phyloP scores from a whole-genome alignment of 2,888 invertebrate genomes.

The Chaetogeoica ovagalla region DNA sequence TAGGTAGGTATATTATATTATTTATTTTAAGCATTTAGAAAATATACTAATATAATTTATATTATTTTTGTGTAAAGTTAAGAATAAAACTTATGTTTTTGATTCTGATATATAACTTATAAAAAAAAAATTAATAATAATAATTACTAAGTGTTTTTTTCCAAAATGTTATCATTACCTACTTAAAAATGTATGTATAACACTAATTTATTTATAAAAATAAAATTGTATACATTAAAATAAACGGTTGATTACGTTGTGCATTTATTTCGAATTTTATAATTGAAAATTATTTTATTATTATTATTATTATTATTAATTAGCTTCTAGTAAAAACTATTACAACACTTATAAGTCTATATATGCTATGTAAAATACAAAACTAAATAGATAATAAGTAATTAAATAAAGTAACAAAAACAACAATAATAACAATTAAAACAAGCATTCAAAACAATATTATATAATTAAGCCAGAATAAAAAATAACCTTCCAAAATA shows the following conservation, averaged over 20 bases:
- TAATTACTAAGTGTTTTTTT: constrained; percentile 52
- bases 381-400: too few species aligned
- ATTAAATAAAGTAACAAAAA: too few species aligned
- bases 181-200: constrained; percentile 46
- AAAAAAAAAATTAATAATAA: constrained; percentile 19
- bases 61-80: constrained; percentile 50
- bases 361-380: too few species aligned
- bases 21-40: constrained; percentile 47
- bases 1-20: constrained; percentile 41
- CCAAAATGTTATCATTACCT: constrained; percentile 49
- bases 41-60: constrained; percentile 48
- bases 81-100: constrained; percentile 47
- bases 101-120: constrained; percentile 39
- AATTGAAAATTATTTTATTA: too few species aligned
- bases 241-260: constrained; percentile 12
- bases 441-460: too few species aligned
- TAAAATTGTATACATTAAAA: constrained; percentile 53
- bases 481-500: too few species aligned
- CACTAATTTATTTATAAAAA: constrained; percentile 52
- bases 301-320: too few species aligned
- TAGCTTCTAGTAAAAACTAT: too few species aligned
- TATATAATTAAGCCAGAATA: too few species aligned
- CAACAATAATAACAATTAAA: too few species aligned
- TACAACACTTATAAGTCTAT: too few species aligned
- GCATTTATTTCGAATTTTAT: neutral